phyloP scores from a whole-genome alignment of 2,888 invertebrate species.

The Melanostoma scalare region DNA sequence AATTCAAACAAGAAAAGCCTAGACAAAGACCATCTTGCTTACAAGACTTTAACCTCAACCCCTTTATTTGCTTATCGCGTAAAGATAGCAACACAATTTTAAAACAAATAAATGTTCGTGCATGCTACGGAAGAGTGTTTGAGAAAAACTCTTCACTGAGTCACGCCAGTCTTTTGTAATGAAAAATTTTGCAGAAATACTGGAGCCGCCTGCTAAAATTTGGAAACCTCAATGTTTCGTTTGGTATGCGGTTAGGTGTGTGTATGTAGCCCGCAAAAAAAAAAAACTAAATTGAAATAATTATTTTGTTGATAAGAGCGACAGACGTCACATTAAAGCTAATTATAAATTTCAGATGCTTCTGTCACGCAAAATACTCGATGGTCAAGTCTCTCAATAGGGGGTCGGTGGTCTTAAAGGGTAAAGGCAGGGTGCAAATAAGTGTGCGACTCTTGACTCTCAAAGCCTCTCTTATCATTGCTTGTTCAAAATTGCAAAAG shows the following conservation, averaged over 20 bases:
- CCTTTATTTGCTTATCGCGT: constrained; percentile 4
- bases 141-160: no score
- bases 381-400: constrained; percentile 1
- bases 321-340: constrained; percentile 25
- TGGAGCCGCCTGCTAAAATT: neutral
- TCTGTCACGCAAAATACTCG: neutral
- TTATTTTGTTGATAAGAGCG: constrained; percentile 16
- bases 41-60: constrained; percentile 8
- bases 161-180: neutral
- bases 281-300: neutral
- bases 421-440: neutral
- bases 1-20: neutral
- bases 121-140: no score
- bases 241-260: no score
- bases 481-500: constrained; percentile 9
- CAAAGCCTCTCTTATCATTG: constrained; percentile 42
- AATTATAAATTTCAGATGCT: neutral
- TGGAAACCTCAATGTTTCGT: neutral
- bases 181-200: neutral
- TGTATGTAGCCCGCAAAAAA: no score
- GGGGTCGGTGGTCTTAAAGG: neutral
- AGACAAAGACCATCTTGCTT: neutral
- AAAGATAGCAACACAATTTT: neutral
- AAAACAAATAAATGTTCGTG: neutral
- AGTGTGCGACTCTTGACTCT: constrained; percentile 8